phyloP scores from a whole-genome alignment of 2,888 invertebrate species.

The Coenonympha arcania region DNA sequence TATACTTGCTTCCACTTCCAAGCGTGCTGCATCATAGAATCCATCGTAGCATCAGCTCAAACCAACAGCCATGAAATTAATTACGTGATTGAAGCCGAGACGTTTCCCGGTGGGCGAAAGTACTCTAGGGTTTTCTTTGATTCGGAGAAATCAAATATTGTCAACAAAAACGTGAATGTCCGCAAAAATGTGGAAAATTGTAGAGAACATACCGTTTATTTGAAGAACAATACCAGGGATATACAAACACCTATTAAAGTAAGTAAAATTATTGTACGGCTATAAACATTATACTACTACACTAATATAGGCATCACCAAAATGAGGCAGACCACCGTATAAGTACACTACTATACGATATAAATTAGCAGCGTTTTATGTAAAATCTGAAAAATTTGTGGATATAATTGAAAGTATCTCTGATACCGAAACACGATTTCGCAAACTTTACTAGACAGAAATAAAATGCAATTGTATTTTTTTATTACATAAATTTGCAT shows the following conservation, averaged over 20 bases:
- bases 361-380: too few relatives aligned
- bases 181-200: slow-evolving; percentile 78
- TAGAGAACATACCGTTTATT: slow-evolving; percentile 84
- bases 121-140: slow-evolving; percentile 88
- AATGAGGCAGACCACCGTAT: too few relatives aligned
- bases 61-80: slow-evolving; percentile 75
- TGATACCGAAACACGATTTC: too few relatives aligned
- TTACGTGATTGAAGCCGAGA: slow-evolving; percentile 88
- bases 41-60: slow-evolving; percentile 67
- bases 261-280: slow-evolving; percentile 28
- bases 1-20: slow-evolving; percentile 85
- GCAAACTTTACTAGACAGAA: too few relatives aligned
- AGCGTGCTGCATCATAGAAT: slow-evolving; percentile 86
- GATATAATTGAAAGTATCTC: too few relatives aligned
- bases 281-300: not conserved
- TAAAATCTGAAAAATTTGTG: too few relatives aligned
- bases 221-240: slow-evolving; percentile 89
- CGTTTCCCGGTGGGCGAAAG: slow-evolving; percentile 81
- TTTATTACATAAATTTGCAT: too few relatives aligned
- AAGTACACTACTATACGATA: too few relatives aligned
- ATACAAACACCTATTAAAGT: slow-evolving; percentile 89
- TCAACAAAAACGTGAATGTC: slow-evolving; percentile 77
- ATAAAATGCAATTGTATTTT: too few relatives aligned
- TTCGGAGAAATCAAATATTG: slow-evolving; percentile 74
- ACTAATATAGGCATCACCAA: too few relatives aligned